Conservation (phyloP, 2,113 vertebrate genomes). For the Castor canadensis region DNA sequence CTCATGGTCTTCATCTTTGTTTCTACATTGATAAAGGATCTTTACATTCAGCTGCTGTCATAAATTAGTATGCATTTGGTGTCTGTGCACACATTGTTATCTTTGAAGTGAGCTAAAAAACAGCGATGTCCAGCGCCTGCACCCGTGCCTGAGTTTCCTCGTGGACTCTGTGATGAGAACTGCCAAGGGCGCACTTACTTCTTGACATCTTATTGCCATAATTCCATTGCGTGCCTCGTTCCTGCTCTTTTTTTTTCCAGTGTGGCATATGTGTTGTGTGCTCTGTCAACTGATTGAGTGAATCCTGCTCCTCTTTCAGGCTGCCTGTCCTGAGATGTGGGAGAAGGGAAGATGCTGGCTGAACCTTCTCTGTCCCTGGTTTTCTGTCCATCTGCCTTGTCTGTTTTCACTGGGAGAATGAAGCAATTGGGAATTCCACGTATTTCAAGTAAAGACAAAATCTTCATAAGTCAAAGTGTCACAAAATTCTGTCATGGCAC, state of each 20-base stretch:
- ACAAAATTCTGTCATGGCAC: fast-evolving
- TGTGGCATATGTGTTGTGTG: not conserved
- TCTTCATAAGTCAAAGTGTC: fast-evolving
- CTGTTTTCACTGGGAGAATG: not conserved
- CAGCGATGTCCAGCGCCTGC: too few species aligned
- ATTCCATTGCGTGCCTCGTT: not conserved
- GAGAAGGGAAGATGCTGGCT: not conserved
- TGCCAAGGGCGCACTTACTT: not conserved
- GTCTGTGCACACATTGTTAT: not conserved
- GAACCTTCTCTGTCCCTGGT: not conserved
- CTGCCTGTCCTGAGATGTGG: not conserved
- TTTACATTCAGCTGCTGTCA: constrained; percentile 7
- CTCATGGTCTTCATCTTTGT: not conserved
- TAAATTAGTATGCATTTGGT: not conserved
- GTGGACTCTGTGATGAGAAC: constrained; percentile 35
- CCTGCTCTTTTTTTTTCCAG: not conserved
- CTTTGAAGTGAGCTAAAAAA: constrained; percentile 14
- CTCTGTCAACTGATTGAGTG: not conserved
- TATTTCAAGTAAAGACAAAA: not conserved
- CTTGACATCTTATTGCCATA: constrained; percentile 25
- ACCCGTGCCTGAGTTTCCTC: not conserved
- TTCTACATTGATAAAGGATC: not conserved
- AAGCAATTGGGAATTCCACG: fast-evolving
- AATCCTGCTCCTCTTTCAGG: not conserved
- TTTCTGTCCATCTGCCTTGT: not conserved